Evolutionary conservation across 2,797 vertebrate species (phyloP), one percentile per base, ranked within the genome.

Genomic region (Coracias cyanogaster): DNA sequence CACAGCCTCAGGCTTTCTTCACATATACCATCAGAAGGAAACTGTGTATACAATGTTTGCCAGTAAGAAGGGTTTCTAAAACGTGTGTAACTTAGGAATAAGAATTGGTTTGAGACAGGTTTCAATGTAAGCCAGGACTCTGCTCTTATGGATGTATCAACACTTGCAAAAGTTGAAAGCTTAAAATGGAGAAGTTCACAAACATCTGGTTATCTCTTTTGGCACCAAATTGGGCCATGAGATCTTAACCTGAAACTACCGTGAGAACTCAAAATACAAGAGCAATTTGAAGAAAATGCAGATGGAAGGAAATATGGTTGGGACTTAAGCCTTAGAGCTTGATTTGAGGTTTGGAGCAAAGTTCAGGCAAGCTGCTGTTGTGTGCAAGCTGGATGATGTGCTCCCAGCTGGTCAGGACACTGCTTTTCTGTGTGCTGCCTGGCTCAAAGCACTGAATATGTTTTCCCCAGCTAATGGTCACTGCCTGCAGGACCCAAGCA

Each of bases 11-110:
- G 24, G 48, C 24, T 78, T 70, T 79, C 41, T 72, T 82, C 54
- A 43, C 1, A 0, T 15, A 20, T 1, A 1, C 9, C 1, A 0
- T 43, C 25, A 55, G 67, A 66, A 77, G 52, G 92, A 82, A 87
- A 49, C 0, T 79, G 28, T 57, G 24, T 21, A 16, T 49, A 57
- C 31, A 21, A 14, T 4, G 10, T 37, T 74, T 82, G 60, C 45
- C 60, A 25, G 9, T 29, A 43, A 35, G 55, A 71, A 48, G 5
- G 10, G 16, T 46, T 79, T 82, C 43, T 22, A 41, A n/a, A 3
- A 9, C 49, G 54, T 61, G 39, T 74, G n/a, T 39, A 67, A 79
- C 20, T 6, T 18, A 41, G 25, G 66, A 43, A 12, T 41, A 69
- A n/a, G n/a, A 60, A 45, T 57, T 37, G 12, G 6, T 83, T 55